Conservation (phyloP, 1,140 invertebrate species). For the Yoshiicerus persimilis region DNA sequence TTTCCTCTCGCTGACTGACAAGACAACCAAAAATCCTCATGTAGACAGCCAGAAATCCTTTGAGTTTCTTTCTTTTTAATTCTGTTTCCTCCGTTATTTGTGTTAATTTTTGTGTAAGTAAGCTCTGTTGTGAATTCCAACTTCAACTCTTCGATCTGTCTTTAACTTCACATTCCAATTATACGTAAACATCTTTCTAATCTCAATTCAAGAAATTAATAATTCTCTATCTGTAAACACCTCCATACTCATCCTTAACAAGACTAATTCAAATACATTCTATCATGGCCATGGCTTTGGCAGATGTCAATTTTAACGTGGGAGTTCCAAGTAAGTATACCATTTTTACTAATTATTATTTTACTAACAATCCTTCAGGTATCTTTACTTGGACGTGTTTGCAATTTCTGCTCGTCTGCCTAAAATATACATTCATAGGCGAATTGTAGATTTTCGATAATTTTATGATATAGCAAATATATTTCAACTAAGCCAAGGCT, state of each 20-base stretch:
- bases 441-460: no score
- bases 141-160: not conserved
- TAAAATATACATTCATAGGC: no score
- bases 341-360: not conserved
- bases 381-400: not conserved
- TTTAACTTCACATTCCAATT: not conserved
- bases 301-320: conserved; percentile 33
- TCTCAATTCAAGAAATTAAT: not conserved
- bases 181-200: not conserved
- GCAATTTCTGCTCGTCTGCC: no score
- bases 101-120: not conserved
- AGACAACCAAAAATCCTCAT: not conserved
- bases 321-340: conserved; percentile 16
- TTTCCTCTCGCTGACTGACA: not conserved
- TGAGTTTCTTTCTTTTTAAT: not conserved
- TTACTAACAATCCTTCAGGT: not conserved
- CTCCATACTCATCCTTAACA: not conserved
- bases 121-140: not conserved
- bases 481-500: no score
- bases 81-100: not conserved
- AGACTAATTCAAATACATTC: not conserved
- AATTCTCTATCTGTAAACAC: not conserved
- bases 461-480: no score
- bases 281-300: conserved; percentile 8
- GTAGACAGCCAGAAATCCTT: not conserved